These are phyloP conservation scores for Hoplostethus atlanticus DNA, from an alignment of 2,797 vertebrate species.

Conservation along the genomic window DNA sequence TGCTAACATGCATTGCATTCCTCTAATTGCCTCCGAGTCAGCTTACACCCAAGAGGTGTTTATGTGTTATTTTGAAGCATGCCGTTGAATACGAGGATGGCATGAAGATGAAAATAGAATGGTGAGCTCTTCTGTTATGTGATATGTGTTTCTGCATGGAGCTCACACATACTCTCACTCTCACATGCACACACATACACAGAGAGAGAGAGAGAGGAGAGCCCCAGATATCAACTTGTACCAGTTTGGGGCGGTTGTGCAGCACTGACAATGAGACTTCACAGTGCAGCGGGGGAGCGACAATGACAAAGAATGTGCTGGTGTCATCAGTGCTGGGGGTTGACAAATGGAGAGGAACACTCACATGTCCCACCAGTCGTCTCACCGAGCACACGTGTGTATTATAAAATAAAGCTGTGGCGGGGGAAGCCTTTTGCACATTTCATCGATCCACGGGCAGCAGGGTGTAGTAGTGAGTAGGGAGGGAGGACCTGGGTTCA, in stretches of 20 bases:
- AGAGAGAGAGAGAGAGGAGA: slow-evolving; percentile 6
- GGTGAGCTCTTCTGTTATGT: slow-evolving; percentile 28
- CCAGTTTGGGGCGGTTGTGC: slow-evolving; percentile 47
- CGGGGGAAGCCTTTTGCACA: neutral
- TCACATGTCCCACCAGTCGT: slow-evolving; percentile 30
- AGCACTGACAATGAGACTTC: slow-evolving; percentile 46
- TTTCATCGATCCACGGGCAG: neutral
- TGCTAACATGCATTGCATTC: slow-evolving; percentile 52
- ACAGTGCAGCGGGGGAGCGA: slow-evolving; percentile 44
- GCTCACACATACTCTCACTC: slow-evolving; percentile 10
- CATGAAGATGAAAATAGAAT: slow-evolving; percentile 46
- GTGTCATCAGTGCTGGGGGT: slow-evolving; percentile 42
- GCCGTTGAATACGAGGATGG: slow-evolving; percentile 9
- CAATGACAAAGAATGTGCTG: slow-evolving; percentile 33
- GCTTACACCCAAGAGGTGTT: slow-evolving; percentile 38
- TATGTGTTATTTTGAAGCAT: slow-evolving; percentile 38
- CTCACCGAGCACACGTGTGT: slow-evolving; percentile 12
- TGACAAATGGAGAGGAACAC: slow-evolving; percentile 1
- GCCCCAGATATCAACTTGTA: slow-evolving; percentile 36
- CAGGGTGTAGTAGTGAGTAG: neutral
- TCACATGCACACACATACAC: slow-evolving; percentile 12
- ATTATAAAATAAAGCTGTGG: neutral
- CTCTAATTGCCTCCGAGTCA: slow-evolving; percentile 34
- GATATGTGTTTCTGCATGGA: slow-evolving; percentile 44
- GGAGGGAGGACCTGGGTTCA: too few species aligned